Evolutionary conservation across 2,113 vertebrate species (phyloP).

Genomic region (Hystrix brachyura): DNA sequence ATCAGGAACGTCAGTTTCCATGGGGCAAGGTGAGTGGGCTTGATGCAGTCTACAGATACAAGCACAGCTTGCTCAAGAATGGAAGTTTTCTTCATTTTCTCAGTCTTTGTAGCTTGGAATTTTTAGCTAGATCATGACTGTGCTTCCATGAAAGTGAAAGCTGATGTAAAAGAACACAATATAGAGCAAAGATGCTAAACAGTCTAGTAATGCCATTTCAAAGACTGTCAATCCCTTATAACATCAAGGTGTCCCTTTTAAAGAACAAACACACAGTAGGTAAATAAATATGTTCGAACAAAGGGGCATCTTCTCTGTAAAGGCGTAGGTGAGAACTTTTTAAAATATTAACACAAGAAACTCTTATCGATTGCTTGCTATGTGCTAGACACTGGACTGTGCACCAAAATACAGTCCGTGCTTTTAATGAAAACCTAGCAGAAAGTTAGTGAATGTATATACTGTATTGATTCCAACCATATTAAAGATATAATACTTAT

Average conservation of each 20-base stretch:
- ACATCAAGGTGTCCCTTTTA: not conserved
- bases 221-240: not conserved
- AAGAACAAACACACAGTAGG: not conserved
- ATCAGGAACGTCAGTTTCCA: not conserved
- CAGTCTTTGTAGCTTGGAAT: not conserved
- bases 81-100: not conserved
- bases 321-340: not conserved
- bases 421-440: constrained; percentile 4
- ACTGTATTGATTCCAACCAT: not conserved
- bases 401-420: not conserved
- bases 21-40: not conserved
- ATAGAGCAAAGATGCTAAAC: not conserved
- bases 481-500: not conserved
- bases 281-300: not conserved
- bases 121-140: not conserved
- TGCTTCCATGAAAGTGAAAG: not conserved
- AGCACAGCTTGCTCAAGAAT: not conserved
- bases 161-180: not conserved
- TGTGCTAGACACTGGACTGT: not conserved
- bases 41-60: rapidly evolving
- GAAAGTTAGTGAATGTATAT: not conserved
- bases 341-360: constrained; percentile 35
- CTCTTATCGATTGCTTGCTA: not conserved
- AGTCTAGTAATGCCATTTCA: not conserved
- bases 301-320: not conserved